phyloP scores from a whole-genome alignment of 2,888 invertebrate genomes.

The Leucoma salicis region DNA sequence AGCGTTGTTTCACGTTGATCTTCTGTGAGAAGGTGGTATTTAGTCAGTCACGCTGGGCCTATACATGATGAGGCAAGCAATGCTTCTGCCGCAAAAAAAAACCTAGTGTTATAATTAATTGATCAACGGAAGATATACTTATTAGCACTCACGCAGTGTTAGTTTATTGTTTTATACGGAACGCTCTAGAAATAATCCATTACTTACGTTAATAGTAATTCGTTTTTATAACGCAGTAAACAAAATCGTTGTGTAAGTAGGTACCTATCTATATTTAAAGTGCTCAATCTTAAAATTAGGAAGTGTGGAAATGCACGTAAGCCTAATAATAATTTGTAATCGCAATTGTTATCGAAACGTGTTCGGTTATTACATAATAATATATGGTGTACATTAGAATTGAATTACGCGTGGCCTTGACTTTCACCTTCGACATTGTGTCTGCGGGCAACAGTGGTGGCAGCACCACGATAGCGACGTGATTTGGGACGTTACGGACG shows the following conservation, averaged over 20 bases:
- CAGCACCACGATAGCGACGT: constrained; percentile 31
- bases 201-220: neutral
- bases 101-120: no score
- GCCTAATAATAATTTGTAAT: neutral
- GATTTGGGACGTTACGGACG: constrained; percentile 48
- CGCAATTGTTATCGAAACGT: constrained; percentile 20
- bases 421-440: constrained; percentile 60
- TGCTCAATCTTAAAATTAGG: neutral
- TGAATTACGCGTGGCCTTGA: constrained; percentile 51
- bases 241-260: neutral
- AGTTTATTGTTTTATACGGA: neutral
- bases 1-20: no score
- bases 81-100: no score
- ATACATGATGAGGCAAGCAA: no score
- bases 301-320: neutral
- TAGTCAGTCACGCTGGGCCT: no score
- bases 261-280: constrained; percentile 1
- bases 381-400: constrained; percentile 42
- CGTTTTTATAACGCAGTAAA: neutral
- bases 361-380: constrained; percentile 41
- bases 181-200: neutral
- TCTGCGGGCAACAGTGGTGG: constrained; percentile 17
- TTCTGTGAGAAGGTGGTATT: no score
- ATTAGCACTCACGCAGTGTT: no score
- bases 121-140: no score